Base-by-base conservation (phyloP, 2,797 vertebrate species). In the Sebastes vulpes region DNA sequence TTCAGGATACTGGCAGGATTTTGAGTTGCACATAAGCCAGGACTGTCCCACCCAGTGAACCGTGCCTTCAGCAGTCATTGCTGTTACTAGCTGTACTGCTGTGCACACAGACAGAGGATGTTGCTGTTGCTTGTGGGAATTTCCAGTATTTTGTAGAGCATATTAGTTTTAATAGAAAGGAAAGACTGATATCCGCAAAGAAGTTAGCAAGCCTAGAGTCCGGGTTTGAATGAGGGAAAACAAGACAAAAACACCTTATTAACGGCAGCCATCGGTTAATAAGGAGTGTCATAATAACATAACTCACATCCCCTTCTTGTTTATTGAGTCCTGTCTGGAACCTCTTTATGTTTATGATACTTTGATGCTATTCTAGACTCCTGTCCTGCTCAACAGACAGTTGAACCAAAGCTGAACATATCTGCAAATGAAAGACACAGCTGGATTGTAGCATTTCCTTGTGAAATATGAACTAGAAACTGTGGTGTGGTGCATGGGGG, bases 21-120 rank as follows among this genome's bases (percentile, higher is more conserved):
- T 64, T 64, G 28, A 81, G 57, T 77, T 84, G 72, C 72, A 77
- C 50, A 23, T 67, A 46, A 78, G 84, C 88, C 86, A 90, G 81
- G 67, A 81, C 70, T 53, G 83, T 86, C 88, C 86, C 88, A 77
- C 90, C 83, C 89, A 75, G 26, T 70, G 72, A 87, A 82, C 90
- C 64, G 21, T 81, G 52, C 61, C 74, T 53, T 80, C 68, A 83
- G 80, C 82, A 76, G 72, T 75, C 60, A 38, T 73, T 53, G 65
- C 76, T 77, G 5, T 79, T 74, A 82, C 64, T 66, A 65, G 60
- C 70, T 81, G 63, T 26, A 74, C 65, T 77, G 65, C 80, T 72
- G 65, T 58, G 65, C 56, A 58, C 38, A 73, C 54, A 67, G 20
- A 66, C 21, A 28, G 26, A 70, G 16, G 31, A 67, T 60, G 69